phyloP scores from a whole-genome alignment of 2,888 invertebrate genomes.

The Sarcophaga subvicina region DNA sequence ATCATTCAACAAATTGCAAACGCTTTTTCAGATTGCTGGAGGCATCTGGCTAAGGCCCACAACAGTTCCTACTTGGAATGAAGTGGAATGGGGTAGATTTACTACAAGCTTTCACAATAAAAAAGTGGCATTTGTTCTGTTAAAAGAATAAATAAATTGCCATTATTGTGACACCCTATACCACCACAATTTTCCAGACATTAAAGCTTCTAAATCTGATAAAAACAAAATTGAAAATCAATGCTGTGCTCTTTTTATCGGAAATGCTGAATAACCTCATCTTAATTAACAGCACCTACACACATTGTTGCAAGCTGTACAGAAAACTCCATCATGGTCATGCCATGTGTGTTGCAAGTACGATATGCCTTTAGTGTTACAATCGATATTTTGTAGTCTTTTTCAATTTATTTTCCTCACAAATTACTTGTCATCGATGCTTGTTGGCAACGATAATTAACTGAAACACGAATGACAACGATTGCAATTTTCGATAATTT shows the following conservation, averaged over 20 bases:
- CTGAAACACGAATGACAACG: constrained; percentile 65
- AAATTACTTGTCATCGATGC: constrained; percentile 72
- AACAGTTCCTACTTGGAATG: too few relatives aligned
- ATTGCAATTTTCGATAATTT: constrained; percentile 56
- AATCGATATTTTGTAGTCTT: not conserved
- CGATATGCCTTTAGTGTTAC: not conserved
- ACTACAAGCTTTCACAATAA: too few relatives aligned
- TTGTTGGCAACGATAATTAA: constrained; percentile 69
- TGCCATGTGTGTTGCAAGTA: too few relatives aligned
- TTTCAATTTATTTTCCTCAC: constrained; percentile 44
- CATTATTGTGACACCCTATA: too few relatives aligned
- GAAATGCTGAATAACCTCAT: not conserved
- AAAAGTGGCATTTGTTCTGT: too few relatives aligned
- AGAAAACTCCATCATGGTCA: too few relatives aligned
- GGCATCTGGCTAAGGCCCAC: too few relatives aligned
- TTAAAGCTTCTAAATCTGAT: not conserved
- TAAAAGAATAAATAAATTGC: too few relatives aligned
- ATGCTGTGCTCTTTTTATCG: not conserved
- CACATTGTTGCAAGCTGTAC: not conserved
- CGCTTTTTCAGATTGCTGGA: too few relatives aligned
- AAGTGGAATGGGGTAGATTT: too few relatives aligned
- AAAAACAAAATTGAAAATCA: not conserved
- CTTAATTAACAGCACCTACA: not conserved
- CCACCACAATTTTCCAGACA: too few relatives aligned
- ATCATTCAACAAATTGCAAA: too few relatives aligned